These are phyloP conservation scores for Patiria pectinifera DNA, from an alignment of 53 echinoderm and acorn worm species.

Conservation along the genomic window DNA sequence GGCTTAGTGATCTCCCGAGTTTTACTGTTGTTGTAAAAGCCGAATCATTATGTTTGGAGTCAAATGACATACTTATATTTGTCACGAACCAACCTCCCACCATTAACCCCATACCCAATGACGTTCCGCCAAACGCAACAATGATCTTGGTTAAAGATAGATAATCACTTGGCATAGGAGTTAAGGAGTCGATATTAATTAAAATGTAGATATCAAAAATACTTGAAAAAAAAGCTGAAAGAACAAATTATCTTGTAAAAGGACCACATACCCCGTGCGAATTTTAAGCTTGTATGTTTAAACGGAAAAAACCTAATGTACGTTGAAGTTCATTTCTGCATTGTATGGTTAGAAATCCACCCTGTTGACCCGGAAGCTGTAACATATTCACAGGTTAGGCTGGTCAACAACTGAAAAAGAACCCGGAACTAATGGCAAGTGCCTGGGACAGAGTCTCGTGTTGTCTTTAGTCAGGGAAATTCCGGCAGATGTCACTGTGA, in stretches of 20 bases:
- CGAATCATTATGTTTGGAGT: not conserved
- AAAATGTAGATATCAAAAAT: no score
- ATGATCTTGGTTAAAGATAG: no score
- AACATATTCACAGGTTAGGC: not conserved
- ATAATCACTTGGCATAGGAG: no score
- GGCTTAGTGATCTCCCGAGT: constrained; percentile 25
- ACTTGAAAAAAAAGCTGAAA: no score
- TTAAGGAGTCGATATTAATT: no score
- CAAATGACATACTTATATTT: not conserved
- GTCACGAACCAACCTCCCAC: not conserved
- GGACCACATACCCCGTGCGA: no score
- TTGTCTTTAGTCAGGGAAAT: not conserved
- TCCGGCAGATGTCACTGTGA: no score
- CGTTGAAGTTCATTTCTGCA: no score
- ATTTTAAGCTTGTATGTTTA: no score
- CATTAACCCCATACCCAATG: not conserved
- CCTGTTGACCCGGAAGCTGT: not conserved
- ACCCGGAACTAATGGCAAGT: not conserved
- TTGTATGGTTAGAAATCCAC: not conserved
- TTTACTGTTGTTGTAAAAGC: not conserved
- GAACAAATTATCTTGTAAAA: no score
- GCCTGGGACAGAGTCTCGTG: not conserved
- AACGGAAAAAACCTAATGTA: no score
- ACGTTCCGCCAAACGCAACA: no score
- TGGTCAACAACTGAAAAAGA: not conserved